These are phyloP conservation scores for Pampus argenteus DNA, from an alignment of 2,797 vertebrate genomes.

Conservation along the genomic window DNA sequence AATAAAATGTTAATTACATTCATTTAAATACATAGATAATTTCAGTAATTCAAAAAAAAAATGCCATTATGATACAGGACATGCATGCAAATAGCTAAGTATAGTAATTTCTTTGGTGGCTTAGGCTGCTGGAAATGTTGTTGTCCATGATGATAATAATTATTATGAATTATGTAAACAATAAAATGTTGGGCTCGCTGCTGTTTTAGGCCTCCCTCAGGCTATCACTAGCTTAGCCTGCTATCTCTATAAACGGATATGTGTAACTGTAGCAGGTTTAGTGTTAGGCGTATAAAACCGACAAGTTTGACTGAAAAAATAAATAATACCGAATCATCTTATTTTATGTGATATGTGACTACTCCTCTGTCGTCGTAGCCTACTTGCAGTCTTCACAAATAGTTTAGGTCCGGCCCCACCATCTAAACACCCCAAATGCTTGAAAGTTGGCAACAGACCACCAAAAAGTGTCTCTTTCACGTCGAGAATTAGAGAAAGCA, in stretches of 20 bases:
- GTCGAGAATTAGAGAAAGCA: constrained; percentile 4
- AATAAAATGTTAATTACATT: constrained; percentile 86
- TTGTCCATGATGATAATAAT: constrained; percentile 59
- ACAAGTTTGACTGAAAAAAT: constrained; percentile 64
- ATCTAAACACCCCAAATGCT: constrained; percentile 64
- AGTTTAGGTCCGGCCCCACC: constrained; percentile 35
- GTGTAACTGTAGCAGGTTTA: constrained; percentile 43
- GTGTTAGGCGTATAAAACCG: constrained; percentile 50
- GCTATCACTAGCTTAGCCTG: constrained; percentile 55
- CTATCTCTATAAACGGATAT: constrained; percentile 34
- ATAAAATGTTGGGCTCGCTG: constrained; percentile 42
- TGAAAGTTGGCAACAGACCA: constrained; percentile 64
- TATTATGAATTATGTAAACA: constrained; percentile 58
- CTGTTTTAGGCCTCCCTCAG: constrained; percentile 59
- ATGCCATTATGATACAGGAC: constrained; percentile 79
- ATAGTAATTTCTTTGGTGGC: constrained; percentile 86
- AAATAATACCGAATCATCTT: constrained; percentile 80
- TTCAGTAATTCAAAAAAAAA: constrained; percentile 72
- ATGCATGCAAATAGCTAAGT: constrained; percentile 83
- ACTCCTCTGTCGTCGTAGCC: constrained; percentile 36
- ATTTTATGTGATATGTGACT: constrained; percentile 70
- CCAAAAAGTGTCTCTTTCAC: constrained; percentile 58
- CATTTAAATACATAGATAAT: constrained; percentile 85
- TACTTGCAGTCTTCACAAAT: constrained; percentile 39
- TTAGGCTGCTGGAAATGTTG: constrained; percentile 73